These are phyloP conservation scores for Dryas iulia DNA, from an alignment of 1,140 invertebrate species.

Conservation along the genomic window DNA sequence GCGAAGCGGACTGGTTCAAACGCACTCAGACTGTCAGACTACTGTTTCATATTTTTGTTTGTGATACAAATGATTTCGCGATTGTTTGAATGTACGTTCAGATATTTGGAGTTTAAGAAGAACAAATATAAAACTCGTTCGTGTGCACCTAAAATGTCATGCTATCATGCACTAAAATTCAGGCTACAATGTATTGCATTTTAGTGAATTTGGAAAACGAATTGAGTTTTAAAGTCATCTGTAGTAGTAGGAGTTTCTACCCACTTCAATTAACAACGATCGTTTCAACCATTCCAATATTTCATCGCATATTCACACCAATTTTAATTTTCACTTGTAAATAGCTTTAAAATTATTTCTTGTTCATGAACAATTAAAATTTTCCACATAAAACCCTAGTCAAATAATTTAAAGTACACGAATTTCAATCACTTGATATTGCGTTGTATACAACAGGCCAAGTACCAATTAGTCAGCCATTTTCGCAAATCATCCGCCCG, in stretches of 20 bases:
- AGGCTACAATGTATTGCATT: background rate
- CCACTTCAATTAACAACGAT: slow-evolving; percentile 1
- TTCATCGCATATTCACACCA: background rate
- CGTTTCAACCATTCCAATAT: background rate
- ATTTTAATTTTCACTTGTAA: slow-evolving; percentile 2
- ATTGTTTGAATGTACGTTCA: background rate
- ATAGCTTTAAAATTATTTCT: background rate
- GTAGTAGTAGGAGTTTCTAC: background rate
- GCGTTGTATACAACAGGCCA: background rate
- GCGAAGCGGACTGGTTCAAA: background rate
- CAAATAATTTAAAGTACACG: background rate
- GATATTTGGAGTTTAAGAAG: background rate
- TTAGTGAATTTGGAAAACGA: background rate
- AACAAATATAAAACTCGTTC: background rate
- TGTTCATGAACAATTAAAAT: background rate
- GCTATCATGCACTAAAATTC: background rate
- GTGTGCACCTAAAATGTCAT: background rate
- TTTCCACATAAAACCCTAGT: background rate
- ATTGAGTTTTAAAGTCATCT: background rate
- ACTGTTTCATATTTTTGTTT: background rate
- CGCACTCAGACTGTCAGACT: background rate
- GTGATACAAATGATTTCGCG: background rate
- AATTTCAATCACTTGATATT: background rate
- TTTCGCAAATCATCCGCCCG: too few relatives aligned
- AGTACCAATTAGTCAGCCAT: too few relatives aligned